Evolutionary conservation across 2,888 invertebrate genomes (phyloP), one percentile per base, ranked within the genome.

Genomic region (Drosophila rubida): DNA sequence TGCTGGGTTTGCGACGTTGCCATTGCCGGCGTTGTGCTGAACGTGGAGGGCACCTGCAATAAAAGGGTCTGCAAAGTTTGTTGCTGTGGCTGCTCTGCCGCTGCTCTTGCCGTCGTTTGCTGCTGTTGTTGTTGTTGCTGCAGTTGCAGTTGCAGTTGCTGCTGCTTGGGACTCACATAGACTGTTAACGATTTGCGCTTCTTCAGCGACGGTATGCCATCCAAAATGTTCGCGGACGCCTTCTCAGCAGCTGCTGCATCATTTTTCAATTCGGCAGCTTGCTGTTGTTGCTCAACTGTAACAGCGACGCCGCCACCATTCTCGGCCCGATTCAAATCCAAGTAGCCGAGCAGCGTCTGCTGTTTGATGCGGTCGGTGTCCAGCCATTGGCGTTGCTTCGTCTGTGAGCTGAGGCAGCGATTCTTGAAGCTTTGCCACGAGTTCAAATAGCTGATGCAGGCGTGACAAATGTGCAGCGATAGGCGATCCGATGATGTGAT

Each of bases 351-450:
- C 3, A 81, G 64, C 30, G 60, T 72, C 50, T 67, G 77, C 57
- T 63, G 74, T 30, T 71, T 79, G 69, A 35, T 76, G 45, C 86
- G 89, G 8, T 75, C 75, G 27, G 78, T 75, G 25, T 92, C 91
- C 68, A 91, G 73, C 91, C 91, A 92, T 60, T 88, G 90, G 30
- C 87, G 88, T 67, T 92, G 92, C 78, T 92, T 92, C 30, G 75
- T 67, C 65, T 92, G 92, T 11, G 92, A 90, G 53, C 90, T 88
- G 35, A 91, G 68, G 73, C 92, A 92, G 35, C 92, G 92, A 87
- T 92, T 92, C 61, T 92, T 92, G 78, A 92, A 92, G 70, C 92
- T 92, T 81, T 92, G 92, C 92, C 92, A 92, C 42, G 92, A 92
- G 75, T 92, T 92, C 71, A 92, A 76, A 72, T 91, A 92, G 70